Percentiles rank a stretch among this genome's conserved stretches.
phyloP scores from a whole-genome alignment of 2,888 invertebrate species.

The Polydrusus pterygomalis region DNA sequence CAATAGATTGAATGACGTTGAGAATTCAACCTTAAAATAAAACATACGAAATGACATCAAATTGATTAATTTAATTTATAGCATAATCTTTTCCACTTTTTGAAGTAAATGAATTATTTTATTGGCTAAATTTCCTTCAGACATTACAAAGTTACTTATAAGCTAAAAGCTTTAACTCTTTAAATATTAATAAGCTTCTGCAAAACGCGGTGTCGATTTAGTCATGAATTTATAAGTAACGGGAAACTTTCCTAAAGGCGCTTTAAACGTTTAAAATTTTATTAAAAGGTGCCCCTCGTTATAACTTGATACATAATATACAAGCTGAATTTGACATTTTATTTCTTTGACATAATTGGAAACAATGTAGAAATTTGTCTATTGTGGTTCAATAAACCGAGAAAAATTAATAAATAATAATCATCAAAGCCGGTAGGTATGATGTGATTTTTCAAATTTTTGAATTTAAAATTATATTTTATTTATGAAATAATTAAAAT shows the following conservation, averaged over 20 bases:
- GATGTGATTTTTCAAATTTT: too few relatives aligned
- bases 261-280: conserved; percentile 15
- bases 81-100: neutral
- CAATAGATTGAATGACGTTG: too few relatives aligned
- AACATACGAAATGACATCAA: neutral
- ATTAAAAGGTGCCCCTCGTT: conserved; percentile 14
- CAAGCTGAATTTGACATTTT: neutral
- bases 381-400: too few relatives aligned
- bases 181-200: conserved; percentile 31
- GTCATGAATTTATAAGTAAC: conserved; percentile 29
- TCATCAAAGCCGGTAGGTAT: too few relatives aligned
- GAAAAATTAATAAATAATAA: too few relatives aligned
- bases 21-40: too few relatives aligned
- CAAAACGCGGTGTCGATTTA: conserved; percentile 27
- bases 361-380: too few relatives aligned
- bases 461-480: too few relatives aligned
- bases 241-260: conserved; percentile 18
- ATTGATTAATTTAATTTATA: neutral
- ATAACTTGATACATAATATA: conserved; percentile 4
- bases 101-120: conserved; percentile 15
- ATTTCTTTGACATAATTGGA: neutral
- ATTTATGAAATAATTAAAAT: too few relatives aligned
- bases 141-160: conserved; percentile 18
- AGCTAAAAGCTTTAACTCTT: conserved; percentile 28
- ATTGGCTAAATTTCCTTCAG: conserved; percentile 6